Evolutionary conservation across 1,140 invertebrate species (phyloP).

Genomic region (Drosophila elegans): DNA sequence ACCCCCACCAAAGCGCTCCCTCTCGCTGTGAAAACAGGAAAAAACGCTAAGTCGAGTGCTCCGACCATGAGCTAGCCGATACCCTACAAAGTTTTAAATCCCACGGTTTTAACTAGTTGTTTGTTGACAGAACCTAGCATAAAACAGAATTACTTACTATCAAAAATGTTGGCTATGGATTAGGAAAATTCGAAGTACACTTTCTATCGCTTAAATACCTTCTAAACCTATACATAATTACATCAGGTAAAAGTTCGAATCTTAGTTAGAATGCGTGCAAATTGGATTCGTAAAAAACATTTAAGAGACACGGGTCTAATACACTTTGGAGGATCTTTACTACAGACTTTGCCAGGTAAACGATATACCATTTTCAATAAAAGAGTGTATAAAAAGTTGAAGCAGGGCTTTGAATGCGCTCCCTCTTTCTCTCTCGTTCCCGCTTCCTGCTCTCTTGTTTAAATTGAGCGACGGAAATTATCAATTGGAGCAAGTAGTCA

Average conservation of each 20-base stretch:
- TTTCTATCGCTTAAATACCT: no score
- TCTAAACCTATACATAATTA: no score
- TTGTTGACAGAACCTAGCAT: background rate
- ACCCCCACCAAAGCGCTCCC: slow-evolving; percentile 20
- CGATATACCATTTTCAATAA: background rate
- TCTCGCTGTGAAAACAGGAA: slow-evolving; percentile 1
- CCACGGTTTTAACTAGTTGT: no score
- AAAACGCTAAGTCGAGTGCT: no score
- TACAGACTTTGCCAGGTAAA: background rate
- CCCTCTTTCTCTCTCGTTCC: slow-evolving; percentile 4
- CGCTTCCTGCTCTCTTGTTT: slow-evolving; percentile 39
- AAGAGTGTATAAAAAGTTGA: slow-evolving; percentile 38
- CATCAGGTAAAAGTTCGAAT: no score
- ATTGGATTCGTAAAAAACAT: no score
- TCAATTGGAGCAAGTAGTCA: slow-evolving; percentile 66
- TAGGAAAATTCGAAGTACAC: no score
- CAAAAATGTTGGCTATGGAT: no score
- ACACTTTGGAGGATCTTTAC: background rate
- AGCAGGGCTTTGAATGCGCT: slow-evolving; percentile 65
- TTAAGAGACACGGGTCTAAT: no score
- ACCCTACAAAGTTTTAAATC: no score
- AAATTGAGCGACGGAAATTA: slow-evolving; percentile 74
- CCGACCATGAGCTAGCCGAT: background rate
- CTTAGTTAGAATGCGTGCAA: no score
- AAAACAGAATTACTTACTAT: background rate